phyloP scores from a whole-genome alignment of 2,797 vertebrate species.

The Salmo trutta region DNA sequence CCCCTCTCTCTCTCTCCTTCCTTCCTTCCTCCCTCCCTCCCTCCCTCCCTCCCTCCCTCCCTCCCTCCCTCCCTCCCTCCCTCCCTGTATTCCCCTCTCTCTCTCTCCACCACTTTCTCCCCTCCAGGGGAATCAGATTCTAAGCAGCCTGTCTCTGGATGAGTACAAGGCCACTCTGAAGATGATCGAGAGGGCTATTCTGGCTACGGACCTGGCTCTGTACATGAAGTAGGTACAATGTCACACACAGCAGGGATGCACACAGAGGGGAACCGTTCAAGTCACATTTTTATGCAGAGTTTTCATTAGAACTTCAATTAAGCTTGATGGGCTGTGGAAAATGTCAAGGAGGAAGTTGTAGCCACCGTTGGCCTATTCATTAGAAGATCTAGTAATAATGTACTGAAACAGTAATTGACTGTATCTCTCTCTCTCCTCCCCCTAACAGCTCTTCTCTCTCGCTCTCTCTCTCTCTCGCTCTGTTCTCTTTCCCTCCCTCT shows the following conservation, averaged over 20 bases:
- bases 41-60: not conserved
- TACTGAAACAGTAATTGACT: not conserved
- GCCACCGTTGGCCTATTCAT: too few relatives aligned
- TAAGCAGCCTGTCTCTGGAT: constrained; percentile 90
- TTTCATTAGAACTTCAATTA: not conserved
- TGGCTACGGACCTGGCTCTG: constrained; percentile 95
- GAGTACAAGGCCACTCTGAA: constrained; percentile 93
- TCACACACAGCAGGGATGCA: constrained; percentile 49
- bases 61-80: not conserved
- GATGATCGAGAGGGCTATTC: constrained; percentile 95
- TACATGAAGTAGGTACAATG: constrained; percentile 91
- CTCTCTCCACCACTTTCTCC: not conserved
- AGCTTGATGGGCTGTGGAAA: not conserved
- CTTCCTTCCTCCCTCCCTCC: not conserved
- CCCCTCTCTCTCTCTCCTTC: not conserved
- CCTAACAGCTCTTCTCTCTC: not conserved
- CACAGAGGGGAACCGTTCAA: not conserved
- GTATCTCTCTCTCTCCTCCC: not conserved
- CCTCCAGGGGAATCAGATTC: constrained; percentile 92
- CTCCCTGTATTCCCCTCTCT: too few relatives aligned
- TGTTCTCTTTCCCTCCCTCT: not conserved
- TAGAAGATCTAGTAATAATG: not conserved
- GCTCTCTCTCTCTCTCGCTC: not conserved
- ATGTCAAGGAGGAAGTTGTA: not conserved
- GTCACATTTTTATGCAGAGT: not conserved